phyloP scores from a whole-genome alignment of 2,888 invertebrate genomes.

The Galerucella nymphaeae region DNA sequence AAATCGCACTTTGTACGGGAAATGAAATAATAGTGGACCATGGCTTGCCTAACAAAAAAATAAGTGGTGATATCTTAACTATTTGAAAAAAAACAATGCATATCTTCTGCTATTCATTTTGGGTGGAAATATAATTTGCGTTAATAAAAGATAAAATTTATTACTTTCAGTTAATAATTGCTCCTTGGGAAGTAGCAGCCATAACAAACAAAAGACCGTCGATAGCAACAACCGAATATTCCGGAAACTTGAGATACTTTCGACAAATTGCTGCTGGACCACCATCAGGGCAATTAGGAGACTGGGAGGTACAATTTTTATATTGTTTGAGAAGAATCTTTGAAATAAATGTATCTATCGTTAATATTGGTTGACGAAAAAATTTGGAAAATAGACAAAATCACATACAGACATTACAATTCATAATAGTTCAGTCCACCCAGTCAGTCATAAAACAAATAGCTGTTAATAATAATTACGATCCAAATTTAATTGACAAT shows the following conservation, averaged over 20 bases:
- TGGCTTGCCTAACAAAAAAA: no score
- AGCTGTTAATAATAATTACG: no score
- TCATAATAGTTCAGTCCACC: no score
- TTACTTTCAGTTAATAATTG: conserved; percentile 47
- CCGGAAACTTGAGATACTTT: conserved; percentile 45
- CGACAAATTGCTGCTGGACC: conserved; percentile 41
- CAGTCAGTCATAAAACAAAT: no score
- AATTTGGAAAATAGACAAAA: no score
- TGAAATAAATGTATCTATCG: no score
- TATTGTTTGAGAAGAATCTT: neutral
- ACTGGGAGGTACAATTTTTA: conserved; percentile 69
- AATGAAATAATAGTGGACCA: no score
- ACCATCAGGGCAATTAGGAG: conserved; percentile 41
- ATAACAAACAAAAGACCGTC: conserved; percentile 47
- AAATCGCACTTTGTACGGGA: no score
- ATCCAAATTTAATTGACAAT: no score
- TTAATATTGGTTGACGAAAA: no score
- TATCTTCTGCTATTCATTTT: conserved; percentile 16
- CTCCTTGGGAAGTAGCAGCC: conserved; percentile 43
- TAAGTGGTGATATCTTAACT: no score
- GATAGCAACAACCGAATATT: conserved; percentile 8
- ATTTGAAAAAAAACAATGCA: conserved; percentile 24
- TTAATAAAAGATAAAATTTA: conserved; percentile 18
- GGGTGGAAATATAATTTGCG: conserved; percentile 29
- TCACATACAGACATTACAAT: no score